Conservation (phyloP, 2,888 invertebrate genomes). For the Nebria salina region DNA sequence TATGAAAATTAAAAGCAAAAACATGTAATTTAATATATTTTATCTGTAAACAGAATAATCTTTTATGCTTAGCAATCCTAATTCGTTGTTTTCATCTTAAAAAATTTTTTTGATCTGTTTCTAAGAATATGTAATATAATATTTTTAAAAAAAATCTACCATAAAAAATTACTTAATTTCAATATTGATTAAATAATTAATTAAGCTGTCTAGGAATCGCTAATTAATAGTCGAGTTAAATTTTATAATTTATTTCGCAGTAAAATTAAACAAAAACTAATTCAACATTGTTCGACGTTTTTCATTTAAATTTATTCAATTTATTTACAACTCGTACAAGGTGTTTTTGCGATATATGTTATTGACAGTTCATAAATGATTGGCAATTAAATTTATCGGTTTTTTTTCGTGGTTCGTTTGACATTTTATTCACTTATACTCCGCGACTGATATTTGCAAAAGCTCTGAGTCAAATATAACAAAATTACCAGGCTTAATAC, state of each 20-base stretch:
- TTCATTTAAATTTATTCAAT: no score
- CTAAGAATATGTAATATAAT: neutral
- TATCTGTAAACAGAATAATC: neutral
- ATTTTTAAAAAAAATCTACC: neutral
- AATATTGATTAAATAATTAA: no score
- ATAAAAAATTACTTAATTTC: no score
- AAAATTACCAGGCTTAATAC: neutral
- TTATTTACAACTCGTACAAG: neutral
- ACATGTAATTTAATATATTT: neutral
- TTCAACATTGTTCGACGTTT: no score
- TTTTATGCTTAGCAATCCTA: neutral
- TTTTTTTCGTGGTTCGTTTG: neutral
- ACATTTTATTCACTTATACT: neutral
- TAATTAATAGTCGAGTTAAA: no score
- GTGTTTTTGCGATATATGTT: neutral
- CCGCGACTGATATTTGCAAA: neutral
- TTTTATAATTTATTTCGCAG: no score
- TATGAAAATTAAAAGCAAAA: no score
- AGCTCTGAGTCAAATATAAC: neutral
- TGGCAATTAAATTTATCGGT: neutral
- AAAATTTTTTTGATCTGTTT: neutral
- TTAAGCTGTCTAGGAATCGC: no score
- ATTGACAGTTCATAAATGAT: neutral
- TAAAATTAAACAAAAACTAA: no score
- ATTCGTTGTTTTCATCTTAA: neutral